Percentiles rank a stretch among this genome's conserved stretches.
These are phyloP conservation scores for Balanococcus diminutus DNA, from an alignment of 2,888 invertebrate species.

Conservation along the genomic window DNA sequence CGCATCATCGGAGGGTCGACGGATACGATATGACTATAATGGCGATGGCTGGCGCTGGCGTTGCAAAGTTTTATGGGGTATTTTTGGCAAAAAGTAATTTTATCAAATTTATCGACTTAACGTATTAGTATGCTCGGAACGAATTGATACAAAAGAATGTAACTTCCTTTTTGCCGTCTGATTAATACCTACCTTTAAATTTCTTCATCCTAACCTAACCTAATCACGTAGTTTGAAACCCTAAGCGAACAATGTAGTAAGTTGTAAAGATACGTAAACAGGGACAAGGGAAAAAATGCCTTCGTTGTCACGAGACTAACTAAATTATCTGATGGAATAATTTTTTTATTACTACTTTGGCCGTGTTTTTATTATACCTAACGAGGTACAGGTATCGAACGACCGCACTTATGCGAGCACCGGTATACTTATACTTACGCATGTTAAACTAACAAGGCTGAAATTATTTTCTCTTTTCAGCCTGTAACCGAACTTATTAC, in stretches of 20 bases:
- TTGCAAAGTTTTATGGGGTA: slow-evolving; percentile 31
- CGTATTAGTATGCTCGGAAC: slow-evolving; percentile 33
- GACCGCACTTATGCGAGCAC: background rate
- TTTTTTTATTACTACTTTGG: background rate
- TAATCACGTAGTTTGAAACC: slow-evolving; percentile 33
- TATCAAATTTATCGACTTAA: slow-evolving; percentile 45
- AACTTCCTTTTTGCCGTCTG: slow-evolving; percentile 32
- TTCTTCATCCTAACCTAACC: slow-evolving; percentile 17
- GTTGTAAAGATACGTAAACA: background rate
- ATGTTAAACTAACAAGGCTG: background rate
- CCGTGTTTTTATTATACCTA: background rate
- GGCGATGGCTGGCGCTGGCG: background rate
- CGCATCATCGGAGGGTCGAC: background rate
- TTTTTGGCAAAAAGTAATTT: slow-evolving; percentile 41
- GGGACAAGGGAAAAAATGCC: background rate
- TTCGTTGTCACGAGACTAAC: background rate
- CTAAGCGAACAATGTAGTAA: slow-evolving; percentile 9
- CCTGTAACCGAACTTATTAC: slow-evolving; percentile 82
- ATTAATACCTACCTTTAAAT: slow-evolving; percentile 44
- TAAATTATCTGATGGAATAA: slow-evolving; percentile 3
- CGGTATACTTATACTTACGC: background rate
- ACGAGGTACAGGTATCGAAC: background rate
- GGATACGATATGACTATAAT: background rate
- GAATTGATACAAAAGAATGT: slow-evolving; percentile 47
- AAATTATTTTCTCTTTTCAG: slow-evolving; percentile 64